Evolutionary conservation across 2,888 invertebrate species (phyloP).

Genomic region (Oxycera nigricornis): DNA sequence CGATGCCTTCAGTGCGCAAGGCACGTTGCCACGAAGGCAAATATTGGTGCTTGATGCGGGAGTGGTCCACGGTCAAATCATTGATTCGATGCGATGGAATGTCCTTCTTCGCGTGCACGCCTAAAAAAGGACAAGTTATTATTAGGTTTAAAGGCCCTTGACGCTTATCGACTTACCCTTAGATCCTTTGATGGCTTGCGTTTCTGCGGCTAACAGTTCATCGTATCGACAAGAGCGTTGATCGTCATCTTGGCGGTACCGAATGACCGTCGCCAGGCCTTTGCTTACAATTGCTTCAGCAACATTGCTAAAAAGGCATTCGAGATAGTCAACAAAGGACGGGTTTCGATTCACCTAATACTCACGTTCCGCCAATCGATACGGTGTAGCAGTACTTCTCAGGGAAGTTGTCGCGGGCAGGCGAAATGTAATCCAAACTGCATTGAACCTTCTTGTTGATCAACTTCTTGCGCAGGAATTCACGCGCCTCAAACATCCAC

Average conservation of each 20-base stretch:
- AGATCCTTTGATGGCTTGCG: constrained; percentile 86
- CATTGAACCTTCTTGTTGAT: constrained; percentile 95
- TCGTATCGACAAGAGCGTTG: constrained; percentile 94
- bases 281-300: constrained; percentile 92
- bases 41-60: constrained; percentile 84
- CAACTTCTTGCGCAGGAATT: constrained; percentile 93
- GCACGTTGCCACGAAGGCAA: constrained; percentile 92
- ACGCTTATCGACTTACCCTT: constrained; percentile 59
- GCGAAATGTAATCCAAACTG: constrained; percentile 94
- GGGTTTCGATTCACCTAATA: constrained; percentile 47
- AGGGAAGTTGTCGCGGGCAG: constrained; percentile 89
- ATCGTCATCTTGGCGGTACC: constrained; percentile 95
- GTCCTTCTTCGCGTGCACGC: constrained; percentile 89
- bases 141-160: neutral
- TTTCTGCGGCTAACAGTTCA: constrained; percentile 89
- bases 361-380: constrained; percentile 77
- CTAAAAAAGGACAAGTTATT: constrained; percentile 57
- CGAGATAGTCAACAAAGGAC: neutral
- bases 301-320: constrained; percentile 74
- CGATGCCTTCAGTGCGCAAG: constrained; percentile 87
- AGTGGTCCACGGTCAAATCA: constrained; percentile 74
- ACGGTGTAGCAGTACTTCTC: constrained; percentile 97
- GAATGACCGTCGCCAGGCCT: constrained; percentile 91
- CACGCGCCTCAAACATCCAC: constrained; percentile 98
- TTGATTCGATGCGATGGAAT: constrained; percentile 83